Base-by-base conservation (phyloP, 2,113 vertebrate genomes). In the Anoplopoma fimbria region DNA sequence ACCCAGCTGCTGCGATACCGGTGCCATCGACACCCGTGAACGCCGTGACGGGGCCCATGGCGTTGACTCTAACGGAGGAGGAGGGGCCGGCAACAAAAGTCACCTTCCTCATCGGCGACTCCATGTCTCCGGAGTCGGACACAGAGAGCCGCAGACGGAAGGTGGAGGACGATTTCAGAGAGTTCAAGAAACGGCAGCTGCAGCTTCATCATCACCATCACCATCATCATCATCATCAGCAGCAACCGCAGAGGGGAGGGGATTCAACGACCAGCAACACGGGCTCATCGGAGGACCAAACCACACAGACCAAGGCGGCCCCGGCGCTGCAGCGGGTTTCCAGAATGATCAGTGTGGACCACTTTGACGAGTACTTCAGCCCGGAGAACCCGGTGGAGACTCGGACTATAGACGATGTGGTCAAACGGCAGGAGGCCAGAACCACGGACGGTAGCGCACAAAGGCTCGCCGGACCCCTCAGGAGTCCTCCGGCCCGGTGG, bases 41-140 rank as follows among this genome's bases (percentile, higher is more conserved):
- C 72, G 0, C 45, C 0, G 2, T n/a, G 58, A 61, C 53, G 0
- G 79, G 88, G 51, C 89, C 88, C 33, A 90, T 92, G 86, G 58
- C 77, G 63, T 70, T 91, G 74, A 75, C 36, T 17, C 36, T 81
- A 12, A 36, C 83, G 31, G 90, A 89, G 17, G 93, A 88, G 2
- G 90, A 93, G 0, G 95, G 96, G 78, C 93, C 93, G 4, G 94
- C 96, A 45, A 93, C 95, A 23, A 99, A 98, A 90, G 99, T 99
- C 88, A 99, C 96, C 47, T 99, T 99, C 91, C 96, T 98, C 81
- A 99, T 99, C 14, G 99, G 99, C 3, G 97, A 98, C 87, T 99
- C 98, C 21, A 97, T 99, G 97, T 99, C 98, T 1, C 99, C 99
- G 0, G 99, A 99, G 33, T 99, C 98, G 1, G 99, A 99, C 94